Percentiles rank a stretch among this genome's conserved stretches.
Conservation (phyloP, 1,140 invertebrate genomes). For the Brachionus rubens region DNA sequence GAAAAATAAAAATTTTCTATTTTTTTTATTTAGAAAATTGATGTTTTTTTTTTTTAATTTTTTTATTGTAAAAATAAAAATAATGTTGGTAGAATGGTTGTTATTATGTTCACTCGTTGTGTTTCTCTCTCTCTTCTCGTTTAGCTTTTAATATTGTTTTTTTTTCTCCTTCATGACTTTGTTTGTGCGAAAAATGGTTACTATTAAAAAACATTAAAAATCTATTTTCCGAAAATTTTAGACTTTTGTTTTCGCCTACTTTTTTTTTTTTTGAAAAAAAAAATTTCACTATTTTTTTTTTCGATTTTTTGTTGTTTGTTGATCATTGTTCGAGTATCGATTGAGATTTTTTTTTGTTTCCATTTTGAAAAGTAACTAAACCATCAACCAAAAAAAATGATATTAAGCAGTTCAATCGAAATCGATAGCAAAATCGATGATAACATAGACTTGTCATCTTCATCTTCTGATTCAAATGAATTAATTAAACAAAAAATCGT, state of each 20-base stretch:
- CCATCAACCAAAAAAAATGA: neutral
- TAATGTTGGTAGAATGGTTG: no score
- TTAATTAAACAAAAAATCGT: neutral
- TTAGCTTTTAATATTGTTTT: conserved; percentile 16
- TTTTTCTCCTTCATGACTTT: neutral
- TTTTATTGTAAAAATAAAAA: no score
- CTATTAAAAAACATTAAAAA: neutral
- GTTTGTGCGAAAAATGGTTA: neutral
- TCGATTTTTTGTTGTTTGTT: conserved; percentile 20
- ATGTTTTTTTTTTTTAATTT: no score
- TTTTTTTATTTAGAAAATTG: no score
- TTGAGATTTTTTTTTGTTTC: neutral
- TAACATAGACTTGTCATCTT: conserved; percentile 13
- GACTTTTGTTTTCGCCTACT: no score
- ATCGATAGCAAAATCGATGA: conserved; percentile 30
- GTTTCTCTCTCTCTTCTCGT: neutral
- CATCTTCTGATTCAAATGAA: conserved; percentile 17
- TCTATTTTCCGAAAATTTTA: no score
- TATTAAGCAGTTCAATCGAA: conserved; percentile 29
- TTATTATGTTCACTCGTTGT: no score
- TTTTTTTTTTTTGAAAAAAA: neutral
- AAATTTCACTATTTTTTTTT: conserved; percentile 19
- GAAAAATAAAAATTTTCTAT: no score
- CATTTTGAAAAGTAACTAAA: neutral
- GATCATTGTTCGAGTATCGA: conserved; percentile 42